phyloP scores from a whole-genome alignment of 2,888 invertebrate genomes.

The Oxyteleia sp. region DNA sequence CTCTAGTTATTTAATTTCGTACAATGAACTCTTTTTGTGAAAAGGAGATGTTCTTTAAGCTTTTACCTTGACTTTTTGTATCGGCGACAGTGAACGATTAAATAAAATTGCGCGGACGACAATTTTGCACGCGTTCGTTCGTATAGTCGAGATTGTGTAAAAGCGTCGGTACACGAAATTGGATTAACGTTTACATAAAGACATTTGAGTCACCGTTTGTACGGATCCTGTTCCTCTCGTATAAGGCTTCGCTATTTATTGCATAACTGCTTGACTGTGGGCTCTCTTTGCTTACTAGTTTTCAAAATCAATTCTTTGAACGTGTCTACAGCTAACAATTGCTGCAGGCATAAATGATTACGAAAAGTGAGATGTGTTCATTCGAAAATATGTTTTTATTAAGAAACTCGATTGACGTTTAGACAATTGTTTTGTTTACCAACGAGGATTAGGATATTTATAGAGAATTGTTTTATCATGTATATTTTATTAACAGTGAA shows the following conservation, averaged over 20 bases:
- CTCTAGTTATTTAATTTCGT: too few species aligned
- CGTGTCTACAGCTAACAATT: constrained; percentile 13
- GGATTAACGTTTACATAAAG: constrained; percentile 84
- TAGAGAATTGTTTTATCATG: not conserved
- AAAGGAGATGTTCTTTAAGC: not conserved
- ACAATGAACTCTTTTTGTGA: not conserved
- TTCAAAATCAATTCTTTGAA: constrained; percentile 49
- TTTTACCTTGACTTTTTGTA: constrained; percentile 8
- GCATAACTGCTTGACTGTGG: constrained; percentile 65
- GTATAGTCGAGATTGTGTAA: constrained; percentile 26
- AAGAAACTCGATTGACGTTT: not conserved
- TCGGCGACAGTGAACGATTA: constrained; percentile 14
- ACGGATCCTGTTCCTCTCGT: constrained; percentile 73
- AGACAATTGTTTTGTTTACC: constrained; percentile 27
- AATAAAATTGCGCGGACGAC: constrained; percentile 23
- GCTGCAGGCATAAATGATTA: not conserved
- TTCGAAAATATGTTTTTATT: not conserved
- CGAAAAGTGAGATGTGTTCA: constrained; percentile 22
- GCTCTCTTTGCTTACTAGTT: constrained; percentile 26
- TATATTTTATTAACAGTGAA: constrained; percentile 12
- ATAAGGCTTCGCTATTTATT: constrained; percentile 80
- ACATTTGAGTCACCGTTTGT: constrained; percentile 78
- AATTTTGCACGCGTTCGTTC: constrained; percentile 22
- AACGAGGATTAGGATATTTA: constrained; percentile 13
- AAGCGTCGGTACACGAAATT: constrained; percentile 74